Conservation (phyloP, 30 jellyfish, hydroid and myxozoan species). For the Morbakka virulenta region DNA sequence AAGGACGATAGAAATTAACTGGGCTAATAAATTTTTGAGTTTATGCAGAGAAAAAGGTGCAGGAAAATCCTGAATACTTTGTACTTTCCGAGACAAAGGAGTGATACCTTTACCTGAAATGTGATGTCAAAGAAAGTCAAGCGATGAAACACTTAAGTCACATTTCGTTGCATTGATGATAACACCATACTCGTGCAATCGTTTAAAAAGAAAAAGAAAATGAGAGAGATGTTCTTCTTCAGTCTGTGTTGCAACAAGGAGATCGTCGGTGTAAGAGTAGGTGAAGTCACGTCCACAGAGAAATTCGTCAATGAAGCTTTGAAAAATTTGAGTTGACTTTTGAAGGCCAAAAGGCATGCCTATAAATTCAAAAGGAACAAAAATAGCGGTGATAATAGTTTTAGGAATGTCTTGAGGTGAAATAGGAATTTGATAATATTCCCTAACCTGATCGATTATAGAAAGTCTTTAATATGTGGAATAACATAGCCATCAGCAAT, state of each 20-base stretch:
- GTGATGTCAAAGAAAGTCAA: background rate
- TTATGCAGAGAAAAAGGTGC: background rate
- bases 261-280: background rate
- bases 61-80: too few relatives aligned
- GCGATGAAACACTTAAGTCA: background rate
- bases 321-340: background rate
- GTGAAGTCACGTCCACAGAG: background rate
- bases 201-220: background rate
- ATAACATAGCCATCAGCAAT: too few relatives aligned
- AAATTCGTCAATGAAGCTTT: background rate
- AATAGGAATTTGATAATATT: too few relatives aligned
- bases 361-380: background rate
- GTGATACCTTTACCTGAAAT: background rate
- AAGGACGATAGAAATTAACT: background rate
- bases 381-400: background rate
- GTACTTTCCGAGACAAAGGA: too few relatives aligned
- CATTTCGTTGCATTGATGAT: background rate
- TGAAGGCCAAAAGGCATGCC: background rate
- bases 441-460: too few relatives aligned
- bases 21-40: background rate
- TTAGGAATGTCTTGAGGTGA: background rate
- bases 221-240: background rate
- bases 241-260: background rate
- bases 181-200: background rate
- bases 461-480: too few relatives aligned